phyloP scores from a whole-genome alignment of 1,140 invertebrate genomes.

The Bursaphelenchus mucronatus region DNA sequence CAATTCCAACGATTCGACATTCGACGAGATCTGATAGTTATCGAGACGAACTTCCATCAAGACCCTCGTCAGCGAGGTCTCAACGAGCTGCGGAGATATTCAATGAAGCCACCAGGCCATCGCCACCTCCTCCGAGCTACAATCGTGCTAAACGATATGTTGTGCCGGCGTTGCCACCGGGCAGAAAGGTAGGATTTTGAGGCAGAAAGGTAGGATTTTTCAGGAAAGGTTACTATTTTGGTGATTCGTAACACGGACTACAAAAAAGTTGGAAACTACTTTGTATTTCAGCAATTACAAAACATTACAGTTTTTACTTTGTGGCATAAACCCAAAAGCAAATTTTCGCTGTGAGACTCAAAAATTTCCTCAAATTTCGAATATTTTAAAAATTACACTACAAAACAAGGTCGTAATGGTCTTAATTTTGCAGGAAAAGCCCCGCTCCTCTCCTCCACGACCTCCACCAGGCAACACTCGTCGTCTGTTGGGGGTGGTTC shows the following conservation, averaged over 20 bases:
- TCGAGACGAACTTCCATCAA: conserved; percentile 1
- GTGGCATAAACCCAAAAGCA: no score
- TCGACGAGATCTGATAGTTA: conserved; percentile 16
- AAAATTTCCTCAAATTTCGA: no score
- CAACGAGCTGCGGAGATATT: conserved; percentile 41
- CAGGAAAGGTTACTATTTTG: conserved; percentile 17
- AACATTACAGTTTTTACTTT: no score
- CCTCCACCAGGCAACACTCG: conserved; percentile 36
- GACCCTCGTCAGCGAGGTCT: conserved; percentile 31
- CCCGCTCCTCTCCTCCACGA: conserved; percentile 31
- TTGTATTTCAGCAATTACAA: no score
- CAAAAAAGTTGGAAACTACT: not conserved
- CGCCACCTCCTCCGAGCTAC: conserved; percentile 55
- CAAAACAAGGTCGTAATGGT: no score
- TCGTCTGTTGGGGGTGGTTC: conserved; percentile 36
- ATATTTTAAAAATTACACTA: no score
- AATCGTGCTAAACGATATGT: conserved; percentile 49
- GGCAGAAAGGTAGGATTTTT: no score
- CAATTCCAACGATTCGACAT: not conserved
- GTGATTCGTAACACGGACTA: conserved; percentile 16
- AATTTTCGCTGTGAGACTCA: no score
- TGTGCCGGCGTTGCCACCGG: conserved; percentile 53
- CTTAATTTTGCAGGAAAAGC: no score
- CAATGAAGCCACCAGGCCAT: conserved; percentile 36
- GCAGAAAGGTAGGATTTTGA: conserved; percentile 37